phyloP scores from a whole-genome alignment of 1,140 invertebrate genomes.

The Littorina saxatilis region DNA sequence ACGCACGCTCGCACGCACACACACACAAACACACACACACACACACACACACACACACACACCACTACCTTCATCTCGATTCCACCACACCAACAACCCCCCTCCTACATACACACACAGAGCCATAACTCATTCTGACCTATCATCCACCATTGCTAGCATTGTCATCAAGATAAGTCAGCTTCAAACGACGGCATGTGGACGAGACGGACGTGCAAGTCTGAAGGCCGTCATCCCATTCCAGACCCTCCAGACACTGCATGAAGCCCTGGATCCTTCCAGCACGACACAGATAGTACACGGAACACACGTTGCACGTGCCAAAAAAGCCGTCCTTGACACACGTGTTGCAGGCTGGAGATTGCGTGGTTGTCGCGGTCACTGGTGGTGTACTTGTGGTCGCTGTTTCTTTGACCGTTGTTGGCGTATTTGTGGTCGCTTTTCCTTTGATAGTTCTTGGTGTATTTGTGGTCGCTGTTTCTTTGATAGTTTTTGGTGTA shows the following conservation, averaged over 20 bases:
- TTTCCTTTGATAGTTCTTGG: no score
- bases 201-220: background rate
- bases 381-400: background rate
- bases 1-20: no score
- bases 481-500: no score
- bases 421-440: background rate
- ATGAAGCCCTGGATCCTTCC: background rate
- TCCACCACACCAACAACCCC: no score
- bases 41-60: conserved; percentile 3
- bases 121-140: no score
- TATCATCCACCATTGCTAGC: no score
- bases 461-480: no score
- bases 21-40: background rate
- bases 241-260: background rate
- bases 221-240: background rate
- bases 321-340: background rate
- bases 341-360: background rate
- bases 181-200: no score
- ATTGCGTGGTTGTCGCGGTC: background rate
- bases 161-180: no score
- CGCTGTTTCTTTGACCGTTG: background rate
- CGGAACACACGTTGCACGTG: background rate
- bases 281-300: conserved; percentile 6
- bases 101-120: no score
- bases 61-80: no score